phyloP scores from a whole-genome alignment of 2,888 invertebrate genomes.

The Melikaiella ostensackeni region DNA sequence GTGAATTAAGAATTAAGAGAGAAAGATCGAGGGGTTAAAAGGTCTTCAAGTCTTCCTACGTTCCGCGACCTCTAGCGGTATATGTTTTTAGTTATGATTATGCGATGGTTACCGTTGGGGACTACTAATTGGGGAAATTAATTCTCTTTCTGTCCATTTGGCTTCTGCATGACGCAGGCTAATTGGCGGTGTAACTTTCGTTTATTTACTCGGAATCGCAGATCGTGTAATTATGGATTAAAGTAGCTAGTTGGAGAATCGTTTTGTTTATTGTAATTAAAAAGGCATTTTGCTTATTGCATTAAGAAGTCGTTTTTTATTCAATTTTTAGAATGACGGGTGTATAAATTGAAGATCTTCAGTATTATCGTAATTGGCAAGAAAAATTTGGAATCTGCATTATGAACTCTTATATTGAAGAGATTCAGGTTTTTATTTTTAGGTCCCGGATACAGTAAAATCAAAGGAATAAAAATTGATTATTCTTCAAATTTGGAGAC shows the following conservation, averaged over 20 bases:
- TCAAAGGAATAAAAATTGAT: neutral
- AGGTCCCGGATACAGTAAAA: neutral
- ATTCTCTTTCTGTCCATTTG: slow-evolving; percentile 15
- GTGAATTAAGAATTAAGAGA: slow-evolving; percentile 13
- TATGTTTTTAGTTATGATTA: slow-evolving; percentile 6
- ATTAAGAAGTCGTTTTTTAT: slow-evolving; percentile 1
- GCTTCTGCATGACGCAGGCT: slow-evolving; percentile 40
- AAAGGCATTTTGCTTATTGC: slow-evolving; percentile 1
- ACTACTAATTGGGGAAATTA: slow-evolving; percentile 34
- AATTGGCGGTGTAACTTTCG: slow-evolving; percentile 32
- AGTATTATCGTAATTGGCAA: neutral
- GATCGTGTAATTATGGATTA: slow-evolving; percentile 27
- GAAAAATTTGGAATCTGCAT: neutral
- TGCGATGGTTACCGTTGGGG: slow-evolving; percentile 12
- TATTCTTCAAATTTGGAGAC: no score
- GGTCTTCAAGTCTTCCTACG: neutral
- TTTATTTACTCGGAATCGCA: slow-evolving; percentile 14
- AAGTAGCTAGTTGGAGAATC: neutral
- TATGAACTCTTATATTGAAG: neutral
- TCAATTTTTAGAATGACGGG: neutral
- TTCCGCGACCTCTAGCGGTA: slow-evolving; percentile 16
- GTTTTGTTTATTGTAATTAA: slow-evolving; percentile 19
- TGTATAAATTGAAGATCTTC: neutral
- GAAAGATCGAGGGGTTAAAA: slow-evolving; percentile 10
- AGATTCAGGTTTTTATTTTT: neutral